Base-by-base conservation (phyloP, 64 coral and sea anemone species). In the Montipora cactus region DNA sequence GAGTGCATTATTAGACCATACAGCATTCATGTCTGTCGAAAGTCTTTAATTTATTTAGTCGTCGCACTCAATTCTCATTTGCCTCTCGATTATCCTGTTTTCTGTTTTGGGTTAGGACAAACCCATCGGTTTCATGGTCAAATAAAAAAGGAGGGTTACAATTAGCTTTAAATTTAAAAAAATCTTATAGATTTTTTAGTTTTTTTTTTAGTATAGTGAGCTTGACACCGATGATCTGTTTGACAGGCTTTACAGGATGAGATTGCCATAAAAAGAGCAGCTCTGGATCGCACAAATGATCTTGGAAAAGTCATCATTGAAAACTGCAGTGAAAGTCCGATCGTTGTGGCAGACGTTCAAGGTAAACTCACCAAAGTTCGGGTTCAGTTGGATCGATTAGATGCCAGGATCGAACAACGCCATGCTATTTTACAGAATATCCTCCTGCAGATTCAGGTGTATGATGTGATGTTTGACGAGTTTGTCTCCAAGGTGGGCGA, bases 321-420 rank as follows among this genome's bases (percentile, higher is more conserved):
- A 13, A 89, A 84, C 79, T 89, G 86, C 25, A 75, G 62, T 3
- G 93, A 98, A 68, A 95, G 95, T 49, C 93, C 93, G 19, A 76
- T 98, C 25, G 96, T 97, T 5, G 89, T 98, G 13, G 96, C 96
- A 13, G 96, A 98, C 71, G 96, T 98, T 16, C 96, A 98, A 25
- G 70, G 93, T n/a, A 98, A 92, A 89, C 96, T 98, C 4, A 91
- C 96, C 15, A 92, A 83, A 19, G 96, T 95, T 48, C 96, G 96
- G 47, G 93, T 71, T 25, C 83, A 98, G 59, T 89, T 98, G 88
- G 93, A 98, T 89, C 89, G 89, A 25, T 89, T 98, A 12, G 93
- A 98, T 74, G 84, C 89, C 8, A 73, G 79, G 79, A 92, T 95
- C 45, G 96, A 92, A 80, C 92, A 95, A 68, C 83, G 93, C 12